A percentile compares a stretch with the other conserved stretches of the same genome.
Conservation (phyloP, 1,140 invertebrate genomes). For the Heterodera schachtii region DNA sequence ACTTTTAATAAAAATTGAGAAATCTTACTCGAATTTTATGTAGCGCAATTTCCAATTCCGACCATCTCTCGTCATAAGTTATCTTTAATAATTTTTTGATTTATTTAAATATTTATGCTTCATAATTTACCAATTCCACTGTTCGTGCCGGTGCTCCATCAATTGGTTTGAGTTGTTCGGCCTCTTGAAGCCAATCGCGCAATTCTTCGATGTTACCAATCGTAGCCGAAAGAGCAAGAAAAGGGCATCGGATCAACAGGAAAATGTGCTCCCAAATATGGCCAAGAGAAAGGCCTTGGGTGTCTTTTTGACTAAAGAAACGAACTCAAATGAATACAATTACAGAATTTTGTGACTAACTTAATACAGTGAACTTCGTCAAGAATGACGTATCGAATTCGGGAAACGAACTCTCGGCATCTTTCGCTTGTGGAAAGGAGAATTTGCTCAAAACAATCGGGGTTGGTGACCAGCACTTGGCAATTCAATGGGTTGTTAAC, state of each 20-base stretch:
- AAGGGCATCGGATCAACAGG: slow-evolving; percentile 62
- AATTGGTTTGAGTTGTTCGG: slow-evolving; percentile 49
- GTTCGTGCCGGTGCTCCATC: slow-evolving; percentile 36
- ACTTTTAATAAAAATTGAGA: background rate
- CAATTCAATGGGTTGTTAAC: slow-evolving; percentile 59
- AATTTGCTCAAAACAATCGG: slow-evolving; percentile 60
- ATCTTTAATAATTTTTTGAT: slow-evolving; percentile 28
- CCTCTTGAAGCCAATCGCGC: slow-evolving; percentile 53
- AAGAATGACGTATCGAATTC: slow-evolving; percentile 64
- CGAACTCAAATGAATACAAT: background rate
- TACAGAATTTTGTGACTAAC: slow-evolving; percentile 3
- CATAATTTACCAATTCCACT: slow-evolving; percentile 46
- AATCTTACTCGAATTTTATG: slow-evolving; percentile 36
- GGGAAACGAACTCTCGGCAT: slow-evolving; percentile 57
- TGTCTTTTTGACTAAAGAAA: slow-evolving; percentile 27
- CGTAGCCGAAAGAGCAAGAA: slow-evolving; percentile 63
- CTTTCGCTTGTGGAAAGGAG: slow-evolving; percentile 56
- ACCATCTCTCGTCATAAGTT: slow-evolving; percentile 61
- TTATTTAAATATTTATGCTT: background rate
- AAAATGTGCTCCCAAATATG: slow-evolving; percentile 66
- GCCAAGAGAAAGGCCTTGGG: slow-evolving; percentile 40
- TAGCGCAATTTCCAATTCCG: slow-evolving; percentile 60
- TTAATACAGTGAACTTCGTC: slow-evolving; percentile 65
- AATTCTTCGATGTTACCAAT: slow-evolving; percentile 59
- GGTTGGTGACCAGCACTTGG: slow-evolving; percentile 64